Percentiles rank a stretch among this genome's conserved stretches.
Evolutionary conservation across 2,113 vertebrate species (phyloP).

Genomic region (Heterocephalus glaber): DNA sequence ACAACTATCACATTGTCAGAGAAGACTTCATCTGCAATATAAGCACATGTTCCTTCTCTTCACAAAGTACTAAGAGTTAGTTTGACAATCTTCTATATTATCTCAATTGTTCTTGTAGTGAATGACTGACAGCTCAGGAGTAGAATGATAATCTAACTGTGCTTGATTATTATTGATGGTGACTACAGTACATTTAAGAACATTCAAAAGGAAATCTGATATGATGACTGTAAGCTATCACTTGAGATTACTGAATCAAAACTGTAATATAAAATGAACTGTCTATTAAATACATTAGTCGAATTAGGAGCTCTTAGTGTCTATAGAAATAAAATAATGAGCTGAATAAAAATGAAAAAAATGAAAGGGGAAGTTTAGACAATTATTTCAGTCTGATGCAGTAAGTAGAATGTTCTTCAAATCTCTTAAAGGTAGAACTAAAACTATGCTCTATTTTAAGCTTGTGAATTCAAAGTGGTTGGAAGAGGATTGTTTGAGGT

Average conservation of each 20-base stretch:
- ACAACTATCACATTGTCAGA: background rate
- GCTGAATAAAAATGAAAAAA: background rate
- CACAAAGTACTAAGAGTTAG: background rate
- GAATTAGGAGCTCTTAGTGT: constrained; percentile 45
- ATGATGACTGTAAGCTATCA: constrained; percentile 38
- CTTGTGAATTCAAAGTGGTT: background rate
- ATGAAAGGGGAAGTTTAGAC: background rate
- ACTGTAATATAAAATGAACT: constrained; percentile 49
- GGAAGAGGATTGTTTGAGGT: background rate
- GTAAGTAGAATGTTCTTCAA: constrained; percentile 14
- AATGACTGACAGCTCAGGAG: constrained; percentile 39
- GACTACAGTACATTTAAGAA: constrained; percentile 37
- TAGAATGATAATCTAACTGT: background rate
- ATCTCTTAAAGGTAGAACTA: background rate
- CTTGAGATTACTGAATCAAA: constrained; percentile 62
- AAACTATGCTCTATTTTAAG: background rate
- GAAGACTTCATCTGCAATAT: background rate
- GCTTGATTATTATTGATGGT: constrained; percentile 36
- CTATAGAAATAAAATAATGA: constrained; percentile 57
- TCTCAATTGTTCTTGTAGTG: background rate
- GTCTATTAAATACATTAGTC: constrained; percentile 60
- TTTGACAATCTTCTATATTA: constrained; percentile 21
- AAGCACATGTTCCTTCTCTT: background rate
- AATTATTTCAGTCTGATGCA: constrained; percentile 42
- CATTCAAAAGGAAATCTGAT: constrained; percentile 40